A percentile compares a stretch with the other conserved stretches of the same genome.
These are phyloP conservation scores for Beroe ovata DNA, from an alignment of 37 sponge, comb jelly and placozoan species.

Conservation along the genomic window DNA sequence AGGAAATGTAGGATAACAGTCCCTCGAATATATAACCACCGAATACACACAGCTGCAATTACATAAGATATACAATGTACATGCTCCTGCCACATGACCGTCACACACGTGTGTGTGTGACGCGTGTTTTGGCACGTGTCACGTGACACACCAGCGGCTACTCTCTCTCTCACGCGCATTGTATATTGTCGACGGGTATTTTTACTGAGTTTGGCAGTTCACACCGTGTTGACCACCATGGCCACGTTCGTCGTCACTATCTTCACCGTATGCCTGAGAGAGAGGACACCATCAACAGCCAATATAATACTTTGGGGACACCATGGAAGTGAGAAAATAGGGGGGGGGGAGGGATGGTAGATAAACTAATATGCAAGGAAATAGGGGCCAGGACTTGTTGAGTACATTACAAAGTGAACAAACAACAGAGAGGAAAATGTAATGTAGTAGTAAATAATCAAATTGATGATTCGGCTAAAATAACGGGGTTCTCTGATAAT, in stretches of 20 bases:
- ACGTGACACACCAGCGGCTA: not conserved
- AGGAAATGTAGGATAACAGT: constrained; percentile 12
- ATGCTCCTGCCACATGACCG: not conserved
- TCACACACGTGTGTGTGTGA: not conserved
- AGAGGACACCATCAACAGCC: too few relatives aligned
- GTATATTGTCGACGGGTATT: too few relatives aligned
- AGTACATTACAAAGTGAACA: too few relatives aligned
- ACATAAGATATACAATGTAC: not conserved
- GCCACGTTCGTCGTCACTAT: constrained; percentile 29
- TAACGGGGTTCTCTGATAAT: too few relatives aligned
- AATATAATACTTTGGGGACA: too few relatives aligned
- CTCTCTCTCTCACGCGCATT: not conserved
- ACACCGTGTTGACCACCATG: constrained; percentile 12
- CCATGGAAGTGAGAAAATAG: too few relatives aligned
- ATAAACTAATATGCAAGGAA: not conserved
- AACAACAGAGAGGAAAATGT: too few relatives aligned
- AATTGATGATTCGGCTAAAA: too few relatives aligned
- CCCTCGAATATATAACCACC: not conserved
- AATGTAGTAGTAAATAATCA: too few relatives aligned
- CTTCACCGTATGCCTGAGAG: constrained; percentile 29
- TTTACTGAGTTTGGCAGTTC: constrained; percentile 3
- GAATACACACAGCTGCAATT: not conserved
- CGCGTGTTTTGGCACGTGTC: not conserved
- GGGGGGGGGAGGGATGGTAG: too few relatives aligned
- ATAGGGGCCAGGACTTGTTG: not conserved